phyloP scores from a whole-genome alignment of 1,140 invertebrate species.

The Leptoteleia sp. region DNA sequence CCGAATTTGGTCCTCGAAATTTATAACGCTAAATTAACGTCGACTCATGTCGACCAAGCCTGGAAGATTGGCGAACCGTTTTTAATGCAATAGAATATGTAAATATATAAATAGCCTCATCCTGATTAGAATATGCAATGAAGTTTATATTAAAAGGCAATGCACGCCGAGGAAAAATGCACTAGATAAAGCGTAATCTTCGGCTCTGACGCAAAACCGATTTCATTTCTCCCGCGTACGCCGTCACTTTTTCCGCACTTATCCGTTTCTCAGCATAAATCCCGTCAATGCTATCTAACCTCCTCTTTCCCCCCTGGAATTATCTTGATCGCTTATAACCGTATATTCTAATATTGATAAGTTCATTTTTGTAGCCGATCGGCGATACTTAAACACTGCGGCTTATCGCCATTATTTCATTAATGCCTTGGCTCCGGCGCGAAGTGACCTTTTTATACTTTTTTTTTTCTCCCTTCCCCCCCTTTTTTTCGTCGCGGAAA shows the following conservation, averaged over 20 bases:
- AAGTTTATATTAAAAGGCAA: too few relatives aligned
- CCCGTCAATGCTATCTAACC: too few relatives aligned
- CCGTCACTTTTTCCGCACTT: not conserved
- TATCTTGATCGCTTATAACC: conserved; percentile 2
- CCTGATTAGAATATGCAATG: too few relatives aligned
- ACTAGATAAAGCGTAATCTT: not conserved
- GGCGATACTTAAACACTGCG: conserved; percentile 7
- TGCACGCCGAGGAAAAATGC: too few relatives aligned
- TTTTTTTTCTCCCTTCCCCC: too few relatives aligned
- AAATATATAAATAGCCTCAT: too few relatives aligned
- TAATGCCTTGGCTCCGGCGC: conserved; percentile 6
- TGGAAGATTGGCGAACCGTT: too few relatives aligned
- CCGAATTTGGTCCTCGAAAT: too few relatives aligned
- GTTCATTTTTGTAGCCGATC: conserved; percentile 7
- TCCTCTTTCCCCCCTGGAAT: not conserved
- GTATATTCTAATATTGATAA: conserved; percentile 25
- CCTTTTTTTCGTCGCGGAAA: conserved; percentile 10
- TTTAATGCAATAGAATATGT: too few relatives aligned
- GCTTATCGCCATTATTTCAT: conserved; percentile 41
- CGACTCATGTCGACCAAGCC: too few relatives aligned
- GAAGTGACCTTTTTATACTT: not conserved
- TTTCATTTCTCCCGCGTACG: not conserved
- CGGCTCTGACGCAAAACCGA: not conserved
- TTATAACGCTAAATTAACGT: too few relatives aligned
- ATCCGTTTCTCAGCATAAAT: conserved; percentile 12